Base-by-base conservation (phyloP, 2,113 vertebrate genomes). In the Paracanthobrama guichenoti region DNA sequence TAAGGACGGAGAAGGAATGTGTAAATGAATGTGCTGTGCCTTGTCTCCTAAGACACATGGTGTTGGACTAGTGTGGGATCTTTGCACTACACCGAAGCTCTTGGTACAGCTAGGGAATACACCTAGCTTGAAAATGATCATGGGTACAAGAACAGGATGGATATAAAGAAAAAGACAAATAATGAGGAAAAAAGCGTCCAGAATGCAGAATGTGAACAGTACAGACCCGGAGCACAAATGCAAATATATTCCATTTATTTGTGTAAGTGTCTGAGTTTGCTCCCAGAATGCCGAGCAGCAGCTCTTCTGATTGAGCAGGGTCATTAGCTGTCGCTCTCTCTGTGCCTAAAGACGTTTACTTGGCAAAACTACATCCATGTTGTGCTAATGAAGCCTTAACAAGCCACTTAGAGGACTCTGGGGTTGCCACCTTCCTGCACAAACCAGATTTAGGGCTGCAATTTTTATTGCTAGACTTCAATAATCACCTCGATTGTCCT, bases 221-320 rank as follows among this genome's bases (percentile, higher is more conserved):
- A 55, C 72, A 85, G 85, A 91, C 87, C 85, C 13, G 86, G 89
- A 88, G 89, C 85, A 62, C 64, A 4, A 82, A 85, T 89, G 16
- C 26, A 90, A 90, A 92, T 88, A 81, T 86, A 87, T 87, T 86
- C 89, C 86, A 85, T 90, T 92, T 90, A 90, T 88, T 83, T 88
- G 78, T 84, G 80, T 81, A 88, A 60, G 55, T 81, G 71, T 83
- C 60, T 78, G 2, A 16, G 26, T 75, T 53, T n/a, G 62, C 77
- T 50, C 60, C 13, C 4, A 46, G 71, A 71, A 48, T 12, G 72
- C 77, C 44, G 35, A 75, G 76, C 66, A 42, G 81, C 44, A 57
- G 69, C 77, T 31, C 39, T 44, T 77, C 50, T 74, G 83, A 82
- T 73, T 79, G 78, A 84, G 64, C 78, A 26, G 72, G 64, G 64